Evolutionary conservation across 2,888 invertebrate genomes (phyloP), one percentile per base, ranked within the genome.

Genomic region (Eilema griseolum): DNA sequence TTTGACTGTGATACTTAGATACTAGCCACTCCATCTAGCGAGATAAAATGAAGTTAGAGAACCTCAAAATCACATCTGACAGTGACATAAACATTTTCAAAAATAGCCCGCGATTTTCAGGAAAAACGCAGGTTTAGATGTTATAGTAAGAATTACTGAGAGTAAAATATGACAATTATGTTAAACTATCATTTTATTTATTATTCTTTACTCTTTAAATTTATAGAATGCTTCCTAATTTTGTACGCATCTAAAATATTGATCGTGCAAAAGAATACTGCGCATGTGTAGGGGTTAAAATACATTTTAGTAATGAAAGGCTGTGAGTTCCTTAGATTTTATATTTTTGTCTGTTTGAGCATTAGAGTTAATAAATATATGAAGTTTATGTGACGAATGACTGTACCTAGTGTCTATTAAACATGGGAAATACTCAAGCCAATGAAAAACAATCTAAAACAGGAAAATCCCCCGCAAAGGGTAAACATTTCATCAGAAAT

Each of bases 361-460:
- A 23, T 56, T 59, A 61, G 68, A 16, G 26, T 65, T 61, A 69
- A 31, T 72, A 31, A 72, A 71, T 74, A 70, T 67, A 67, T 20
- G 70, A 62, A 75, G 66, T 75, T 74, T 74, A 69, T 61, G 76
- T 67, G 61, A 78, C 76, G 72, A 73, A 62, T 72, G 41, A 33
- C 28, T 66, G 31, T 66, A n/a, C n/a, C n/a, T n/a, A 72, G 65
- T 68, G 28, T 64, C 33, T 56, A 3, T 57, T 63, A 56, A 82
- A 66, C 78, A 96, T 96, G 96, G 96, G 96, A 24, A 96, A 96
- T 81, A 93, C 87, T 76, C 96, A 96, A 88, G 86, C 94, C 37
- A 94, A 95, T 73, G 93, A 94, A 75, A 96, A 96, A 86, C 93
- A 94, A 76, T 77, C 88, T 60, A 96, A 96, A 86, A 87, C 92